These are phyloP conservation scores for Rhynchophorus ferrugineus DNA, from an alignment of 1,140 invertebrate genomes.

Conservation along the genomic window DNA sequence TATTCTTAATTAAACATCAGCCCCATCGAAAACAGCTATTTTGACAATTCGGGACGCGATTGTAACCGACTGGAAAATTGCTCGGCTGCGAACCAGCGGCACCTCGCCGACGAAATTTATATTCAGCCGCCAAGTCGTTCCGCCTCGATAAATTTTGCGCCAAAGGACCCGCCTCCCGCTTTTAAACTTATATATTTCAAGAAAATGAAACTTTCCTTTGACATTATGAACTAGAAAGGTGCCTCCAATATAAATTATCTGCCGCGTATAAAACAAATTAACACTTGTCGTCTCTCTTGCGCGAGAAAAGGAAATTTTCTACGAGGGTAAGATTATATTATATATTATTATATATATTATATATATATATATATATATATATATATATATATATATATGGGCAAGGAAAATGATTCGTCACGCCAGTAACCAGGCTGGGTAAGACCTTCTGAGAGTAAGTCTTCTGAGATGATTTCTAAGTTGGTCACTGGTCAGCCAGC, in stretches of 20 bases:
- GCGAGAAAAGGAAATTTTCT: too few species aligned
- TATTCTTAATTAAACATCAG: not conserved
- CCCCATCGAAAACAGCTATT: slow-evolving; percentile 8
- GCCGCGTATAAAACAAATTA: slow-evolving; percentile 35
- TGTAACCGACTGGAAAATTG: slow-evolving; percentile 19
- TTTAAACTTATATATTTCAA: slow-evolving; percentile 33
- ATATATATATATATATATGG: too few species aligned
- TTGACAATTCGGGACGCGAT: slow-evolving; percentile 13
- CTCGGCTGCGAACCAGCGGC: slow-evolving; percentile 7
- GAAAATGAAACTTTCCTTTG: slow-evolving; percentile 39
- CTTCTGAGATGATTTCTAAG: too few species aligned
- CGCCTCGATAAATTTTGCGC: slow-evolving; percentile 24
- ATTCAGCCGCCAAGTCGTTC: slow-evolving; percentile 9
- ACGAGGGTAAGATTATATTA: too few species aligned
- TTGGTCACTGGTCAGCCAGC: too few species aligned
- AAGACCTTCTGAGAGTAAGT: too few species aligned
- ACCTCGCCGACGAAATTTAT: slow-evolving; percentile 17
- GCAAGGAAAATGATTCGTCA: too few species aligned
- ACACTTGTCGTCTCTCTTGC: slow-evolving; percentile 20
- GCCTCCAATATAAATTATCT: slow-evolving; percentile 38
- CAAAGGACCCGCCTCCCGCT: slow-evolving; percentile 15
- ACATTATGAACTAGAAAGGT: slow-evolving; percentile 39
- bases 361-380: too few species aligned
- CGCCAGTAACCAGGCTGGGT: too few species aligned
- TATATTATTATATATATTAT: too few species aligned